phyloP scores from a whole-genome alignment of 2,888 invertebrate genomes.

The Zygaena filipendulae region DNA sequence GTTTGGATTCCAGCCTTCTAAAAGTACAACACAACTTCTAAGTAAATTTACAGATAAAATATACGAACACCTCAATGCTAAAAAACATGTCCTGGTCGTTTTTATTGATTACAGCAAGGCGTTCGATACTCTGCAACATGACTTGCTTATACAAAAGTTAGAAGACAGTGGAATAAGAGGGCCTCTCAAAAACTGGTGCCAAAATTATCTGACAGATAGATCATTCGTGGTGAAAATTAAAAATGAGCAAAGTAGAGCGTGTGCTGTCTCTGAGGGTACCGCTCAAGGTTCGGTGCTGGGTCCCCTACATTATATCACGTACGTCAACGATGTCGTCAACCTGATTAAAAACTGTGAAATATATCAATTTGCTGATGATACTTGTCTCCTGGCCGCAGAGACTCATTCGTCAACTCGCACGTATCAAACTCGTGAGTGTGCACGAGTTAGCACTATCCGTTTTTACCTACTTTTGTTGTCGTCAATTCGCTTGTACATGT shows the following conservation, averaged over 20 bases:
- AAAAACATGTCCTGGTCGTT: conserved; percentile 12
- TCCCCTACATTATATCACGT: conserved; percentile 14
- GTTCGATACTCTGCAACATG: conserved; percentile 13
- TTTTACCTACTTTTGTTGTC: too few species aligned
- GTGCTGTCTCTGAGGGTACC: conserved; percentile 11
- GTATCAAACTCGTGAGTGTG: too few species aligned
- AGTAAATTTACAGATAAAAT: conserved; percentile 6
- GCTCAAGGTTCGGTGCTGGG: conserved; percentile 17
- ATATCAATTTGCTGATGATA: conserved; percentile 17
- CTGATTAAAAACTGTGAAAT: conserved; percentile 6
- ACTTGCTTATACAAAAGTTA: conserved; percentile 7
- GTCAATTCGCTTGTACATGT: too few species aligned
- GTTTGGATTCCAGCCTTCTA: conserved; percentile 3
- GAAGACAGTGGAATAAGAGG: conserved; percentile 14
- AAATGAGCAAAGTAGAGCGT: conserved; percentile 5
- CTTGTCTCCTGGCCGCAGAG: conserved; percentile 16
- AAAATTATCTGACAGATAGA: conserved; percentile 11
- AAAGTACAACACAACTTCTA: conserved; percentile 3
- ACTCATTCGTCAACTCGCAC: too few species aligned
- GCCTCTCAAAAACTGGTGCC: conserved; percentile 11
- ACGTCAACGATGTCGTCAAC: conserved; percentile 11
- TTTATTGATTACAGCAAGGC: conserved; percentile 16
- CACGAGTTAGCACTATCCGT: too few species aligned
- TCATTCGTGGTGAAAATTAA: conserved; percentile 9
- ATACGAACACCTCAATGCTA: conserved; percentile 8